phyloP scores from a whole-genome alignment of 2,888 invertebrate genomes.

The Andrena hattorfiana region DNA sequence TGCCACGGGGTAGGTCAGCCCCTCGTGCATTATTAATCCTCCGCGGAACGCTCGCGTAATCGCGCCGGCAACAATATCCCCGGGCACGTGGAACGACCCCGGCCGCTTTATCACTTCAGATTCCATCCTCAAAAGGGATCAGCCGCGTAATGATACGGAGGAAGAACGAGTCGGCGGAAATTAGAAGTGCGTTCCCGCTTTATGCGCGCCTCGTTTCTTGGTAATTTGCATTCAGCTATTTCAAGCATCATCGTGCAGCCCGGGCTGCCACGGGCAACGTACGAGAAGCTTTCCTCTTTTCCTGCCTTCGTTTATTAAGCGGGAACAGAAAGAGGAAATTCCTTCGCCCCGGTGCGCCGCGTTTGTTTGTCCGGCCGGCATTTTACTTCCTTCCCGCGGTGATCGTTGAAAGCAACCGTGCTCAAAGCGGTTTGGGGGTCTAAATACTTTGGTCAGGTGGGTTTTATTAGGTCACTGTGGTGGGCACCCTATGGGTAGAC shows the following conservation, averaged over 20 bases:
- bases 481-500: too few species aligned
- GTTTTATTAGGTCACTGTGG: too few species aligned
- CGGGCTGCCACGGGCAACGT: neutral
- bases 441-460: too few species aligned
- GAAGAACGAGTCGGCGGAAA: conserved; percentile 43
- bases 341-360: neutral
- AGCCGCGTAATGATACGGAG: conserved; percentile 33
- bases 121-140: conserved; percentile 35
- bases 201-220: conserved; percentile 27
- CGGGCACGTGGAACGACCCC: neutral
- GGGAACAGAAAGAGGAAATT: conserved; percentile 18
- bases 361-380: too few species aligned
- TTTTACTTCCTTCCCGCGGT: neutral
- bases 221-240: conserved; percentile 47
- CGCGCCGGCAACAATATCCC: conserved; percentile 12
- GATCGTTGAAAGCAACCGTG: neutral
- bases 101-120: conserved; percentile 28
- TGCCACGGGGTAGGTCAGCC: too few species aligned
- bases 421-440: too few species aligned
- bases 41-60: neutral
- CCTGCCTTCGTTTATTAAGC: conserved; percentile 37
- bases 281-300: conserved; percentile 19
- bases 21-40: conserved; percentile 19
- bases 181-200: conserved; percentile 49
- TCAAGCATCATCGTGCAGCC: conserved; percentile 39